Percentiles rank a stretch among this genome's conserved stretches.
phyloP scores from a whole-genome alignment of 2,113 vertebrate species.

The Burhinus oedicnemus region DNA sequence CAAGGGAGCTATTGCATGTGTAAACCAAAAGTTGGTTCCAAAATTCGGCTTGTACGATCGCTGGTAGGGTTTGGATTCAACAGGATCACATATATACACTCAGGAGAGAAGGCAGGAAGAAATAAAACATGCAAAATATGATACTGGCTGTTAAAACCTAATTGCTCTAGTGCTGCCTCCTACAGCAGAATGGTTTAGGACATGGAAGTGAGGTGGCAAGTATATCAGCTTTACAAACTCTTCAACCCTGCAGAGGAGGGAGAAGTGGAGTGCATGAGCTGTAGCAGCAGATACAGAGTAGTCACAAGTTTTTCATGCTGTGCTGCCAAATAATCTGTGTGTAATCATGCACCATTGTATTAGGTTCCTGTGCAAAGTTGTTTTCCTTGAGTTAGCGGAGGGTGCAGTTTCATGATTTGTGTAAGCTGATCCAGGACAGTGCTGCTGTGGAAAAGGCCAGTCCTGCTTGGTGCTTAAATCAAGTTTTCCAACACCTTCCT shows the following conservation, averaged over 20 bases:
- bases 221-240: neutral
- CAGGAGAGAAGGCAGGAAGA: neutral
- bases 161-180: neutral
- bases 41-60: neutral
- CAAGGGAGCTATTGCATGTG: neutral
- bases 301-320: neutral
- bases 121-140: neutral
- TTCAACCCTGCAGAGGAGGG: neutral
- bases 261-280: neutral
- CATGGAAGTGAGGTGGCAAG: neutral
- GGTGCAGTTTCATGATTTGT: neutral
- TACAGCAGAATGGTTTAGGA: neutral
- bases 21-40: neutral
- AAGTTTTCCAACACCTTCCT: neutral
- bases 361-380: neutral
- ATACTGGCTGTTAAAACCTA: neutral
- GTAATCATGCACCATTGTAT: neutral
- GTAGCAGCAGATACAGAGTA: neutral
- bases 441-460: neutral
- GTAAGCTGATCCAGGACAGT: neutral
- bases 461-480: neutral
- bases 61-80: neutral
- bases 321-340: neutral
- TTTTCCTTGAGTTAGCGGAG: neutral
- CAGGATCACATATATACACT: neutral